phyloP scores from a whole-genome alignment of 2,888 invertebrate species.

The Yponomeuta sedellus region DNA sequence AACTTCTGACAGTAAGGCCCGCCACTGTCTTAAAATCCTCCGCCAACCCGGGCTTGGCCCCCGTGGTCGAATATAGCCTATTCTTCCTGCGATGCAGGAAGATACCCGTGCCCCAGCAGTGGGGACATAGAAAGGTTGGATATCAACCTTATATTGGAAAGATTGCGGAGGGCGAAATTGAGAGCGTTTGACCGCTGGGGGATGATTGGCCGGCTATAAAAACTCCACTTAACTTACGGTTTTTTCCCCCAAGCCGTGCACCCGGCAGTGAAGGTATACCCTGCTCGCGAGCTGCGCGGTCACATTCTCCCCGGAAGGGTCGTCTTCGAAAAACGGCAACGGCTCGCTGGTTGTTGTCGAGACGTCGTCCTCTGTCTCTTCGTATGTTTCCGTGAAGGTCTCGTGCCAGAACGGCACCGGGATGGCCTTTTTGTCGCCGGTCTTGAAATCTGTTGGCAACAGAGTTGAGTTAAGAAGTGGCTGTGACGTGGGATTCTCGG shows the following conservation, averaged over 20 bases:
- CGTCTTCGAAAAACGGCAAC: conserved; percentile 83
- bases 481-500: background rate
- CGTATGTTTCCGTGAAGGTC: conserved; percentile 60
- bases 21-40: too few relatives aligned
- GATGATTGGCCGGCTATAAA: too few relatives aligned
- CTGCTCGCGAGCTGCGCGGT: conserved; percentile 81
- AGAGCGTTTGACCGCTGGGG: too few relatives aligned
- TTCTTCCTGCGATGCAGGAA: too few relatives aligned
- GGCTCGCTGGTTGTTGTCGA: conserved; percentile 81
- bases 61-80: too few relatives aligned
- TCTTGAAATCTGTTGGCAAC: conserved; percentile 53
- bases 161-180: too few relatives aligned
- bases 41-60: too few relatives aligned
- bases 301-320: conserved; percentile 79
- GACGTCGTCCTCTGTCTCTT: conserved; percentile 56
- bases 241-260: conserved; percentile 82
- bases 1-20: too few relatives aligned
- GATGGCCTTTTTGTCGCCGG: conserved; percentile 61
- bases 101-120: too few relatives aligned
- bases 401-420: conserved; percentile 68
- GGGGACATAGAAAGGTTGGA: too few relatives aligned
- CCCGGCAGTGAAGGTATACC: conserved; percentile 80
- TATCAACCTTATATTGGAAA: too few relatives aligned
- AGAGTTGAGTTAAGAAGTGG: background rate
- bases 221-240: conserved; percentile 80